Conservation (phyloP, 2,113 vertebrate genomes). For the Cyanoramphus novaezelandiae region DNA sequence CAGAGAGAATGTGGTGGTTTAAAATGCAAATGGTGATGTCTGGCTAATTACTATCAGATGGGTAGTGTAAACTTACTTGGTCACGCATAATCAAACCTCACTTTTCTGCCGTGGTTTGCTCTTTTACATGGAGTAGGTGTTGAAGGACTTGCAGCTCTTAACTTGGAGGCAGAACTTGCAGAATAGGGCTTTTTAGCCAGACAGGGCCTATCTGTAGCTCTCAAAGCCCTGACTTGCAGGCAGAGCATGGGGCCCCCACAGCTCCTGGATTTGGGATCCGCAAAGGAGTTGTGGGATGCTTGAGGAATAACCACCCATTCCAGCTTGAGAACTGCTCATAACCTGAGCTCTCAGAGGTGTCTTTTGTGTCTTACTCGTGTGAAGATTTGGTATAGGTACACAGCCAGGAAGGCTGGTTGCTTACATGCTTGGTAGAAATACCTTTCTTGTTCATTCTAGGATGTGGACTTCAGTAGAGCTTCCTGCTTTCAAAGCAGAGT, state of each 20-base stretch:
- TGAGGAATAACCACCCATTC: neutral
- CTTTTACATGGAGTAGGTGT: neutral
- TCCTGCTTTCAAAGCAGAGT: neutral
- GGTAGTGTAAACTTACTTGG: neutral
- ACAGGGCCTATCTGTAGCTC: neutral
- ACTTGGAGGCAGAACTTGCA: neutral
- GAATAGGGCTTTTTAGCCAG: neutral
- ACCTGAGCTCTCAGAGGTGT: neutral
- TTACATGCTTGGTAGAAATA: neutral
- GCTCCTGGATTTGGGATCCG: neutral
- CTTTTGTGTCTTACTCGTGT: neutral
- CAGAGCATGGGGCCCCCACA: neutral
- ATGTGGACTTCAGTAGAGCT: neutral
- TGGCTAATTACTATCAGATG: neutral
- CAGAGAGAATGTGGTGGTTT: neutral
- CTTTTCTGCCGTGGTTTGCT: neutral
- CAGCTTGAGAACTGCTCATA: neutral
- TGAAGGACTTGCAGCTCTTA: neutral
- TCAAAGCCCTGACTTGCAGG: neutral
- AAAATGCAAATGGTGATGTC: neutral
- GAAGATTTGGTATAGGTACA: neutral
- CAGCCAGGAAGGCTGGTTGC: neutral
- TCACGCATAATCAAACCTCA: accelerated
- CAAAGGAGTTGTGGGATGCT: neutral
- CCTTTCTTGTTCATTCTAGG: neutral